Evolutionary conservation across 2,888 invertebrate genomes (phyloP), one percentile per base, ranked within the genome.

Genomic region (Penaeus monodon): DNA sequence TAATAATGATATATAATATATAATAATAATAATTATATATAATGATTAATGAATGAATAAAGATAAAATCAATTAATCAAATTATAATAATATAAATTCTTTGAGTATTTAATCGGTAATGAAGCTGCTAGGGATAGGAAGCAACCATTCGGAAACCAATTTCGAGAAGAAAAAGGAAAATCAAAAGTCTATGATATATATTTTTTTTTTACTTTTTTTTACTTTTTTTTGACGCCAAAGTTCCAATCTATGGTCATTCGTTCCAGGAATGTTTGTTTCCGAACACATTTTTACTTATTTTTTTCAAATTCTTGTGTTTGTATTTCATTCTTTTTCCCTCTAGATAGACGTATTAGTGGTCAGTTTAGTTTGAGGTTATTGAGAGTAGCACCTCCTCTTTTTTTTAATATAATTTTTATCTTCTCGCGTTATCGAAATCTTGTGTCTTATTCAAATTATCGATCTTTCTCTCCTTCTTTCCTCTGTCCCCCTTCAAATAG

Each of bases 401-500:
- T 10, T 74, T 7, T 74, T 33, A 24, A 74, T 74, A 24, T 20
- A 74, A 33, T 27, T 70, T 29, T 4, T 29, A 17, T 29, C 29
- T 77, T 57, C 29, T 24, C 49, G 29, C 57, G 24, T 66, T 22
- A 57, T 24, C 29, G 44, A 44, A 38, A 33, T 66, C 68, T 2
- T 22, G n/a, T 66, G n/a, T 74, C 64, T 24, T n/a, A 73, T 74
- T 82, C 24, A 73, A 38, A 44, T 38, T 74, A 63, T 44, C 38
- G 63, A 64, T 38, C 66, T 27, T 70, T 78, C 27, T 29, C 64
- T 78, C 66, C 82, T 87, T 83, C 83, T 74, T 83, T 87, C 44
- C 79, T 79, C 83, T 83, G 83, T 83, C 86, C 79, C 82, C 66
- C 44, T 79, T 70, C 77, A 70, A 63, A 79, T 73, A 74, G 82